Percentiles rank a stretch among this genome's conserved stretches.
Evolutionary conservation across 1,140 invertebrate genomes (phyloP).

Genomic region (Solenopsis fugax): DNA sequence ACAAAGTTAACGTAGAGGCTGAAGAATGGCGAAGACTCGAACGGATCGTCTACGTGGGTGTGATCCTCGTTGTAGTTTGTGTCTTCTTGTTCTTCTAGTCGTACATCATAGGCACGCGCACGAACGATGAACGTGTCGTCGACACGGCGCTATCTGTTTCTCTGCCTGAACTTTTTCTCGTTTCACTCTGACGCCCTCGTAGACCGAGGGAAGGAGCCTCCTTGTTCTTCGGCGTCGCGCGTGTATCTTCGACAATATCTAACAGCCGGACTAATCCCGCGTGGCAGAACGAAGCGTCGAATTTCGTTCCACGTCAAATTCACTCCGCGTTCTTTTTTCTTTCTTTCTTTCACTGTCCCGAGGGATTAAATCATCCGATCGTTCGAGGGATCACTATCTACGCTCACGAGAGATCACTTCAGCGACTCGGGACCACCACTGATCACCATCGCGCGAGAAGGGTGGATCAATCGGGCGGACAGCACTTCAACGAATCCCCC

Average conservation of each 20-base stretch:
- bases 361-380: not conserved
- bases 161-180: constrained; percentile 24
- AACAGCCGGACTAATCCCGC: not conserved
- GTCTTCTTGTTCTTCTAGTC: not conserved
- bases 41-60: not conserved
- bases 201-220: not conserved
- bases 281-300: not conserved
- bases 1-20: not conserved
- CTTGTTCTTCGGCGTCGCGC: not conserved
- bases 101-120: not conserved
- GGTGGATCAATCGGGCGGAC: not conserved
- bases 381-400: not conserved
- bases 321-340: not conserved
- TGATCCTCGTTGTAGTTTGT: not conserved
- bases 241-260: not conserved
- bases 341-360: not conserved
- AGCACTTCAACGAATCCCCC: not conserved
- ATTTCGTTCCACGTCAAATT: not conserved
- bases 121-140: constrained; percentile 3
- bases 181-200: constrained; percentile 21
- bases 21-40: not conserved
- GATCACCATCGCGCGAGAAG: constrained; percentile 13
- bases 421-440: not conserved
- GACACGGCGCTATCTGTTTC: constrained; percentile 28
- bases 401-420: not conserved